Conservation (phyloP, 2,797 vertebrate species). For the Allobates femoralis region DNA sequence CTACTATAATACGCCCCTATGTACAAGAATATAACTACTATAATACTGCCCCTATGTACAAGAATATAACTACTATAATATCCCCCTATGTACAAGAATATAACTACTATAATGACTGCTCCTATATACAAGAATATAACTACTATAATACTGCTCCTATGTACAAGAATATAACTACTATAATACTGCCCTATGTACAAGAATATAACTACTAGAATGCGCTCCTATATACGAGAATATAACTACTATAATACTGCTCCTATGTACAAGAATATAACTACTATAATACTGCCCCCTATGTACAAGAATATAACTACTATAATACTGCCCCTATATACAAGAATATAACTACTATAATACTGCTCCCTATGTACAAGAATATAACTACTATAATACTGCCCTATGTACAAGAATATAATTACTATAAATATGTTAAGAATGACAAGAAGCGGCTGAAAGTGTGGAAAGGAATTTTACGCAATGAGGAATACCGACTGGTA, state of each 20-base stretch:
- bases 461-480: slow-evolving; percentile 24
- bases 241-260: slow-evolving; percentile 2
- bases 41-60: slow-evolving; percentile 5
- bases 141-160: slow-evolving; percentile 9
- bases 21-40: too few species aligned
- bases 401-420: slow-evolving; percentile 5
- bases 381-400: slow-evolving; percentile 12
- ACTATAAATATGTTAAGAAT: neutral
- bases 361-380: neutral
- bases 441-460: neutral
- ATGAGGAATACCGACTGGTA: slow-evolving; percentile 15
- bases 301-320: slow-evolving; percentile 8
- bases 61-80: slow-evolving; percentile 24
- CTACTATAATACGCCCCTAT: neutral
- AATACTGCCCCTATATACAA: slow-evolving; percentile 12
- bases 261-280: slow-evolving; percentile 11
- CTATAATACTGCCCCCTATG: neutral
- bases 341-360: slow-evolving; percentile 23
- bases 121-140: slow-evolving; percentile 15
- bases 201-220: slow-evolving; percentile 18
- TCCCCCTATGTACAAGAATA: neutral
- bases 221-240: neutral
- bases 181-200: slow-evolving; percentile 14
- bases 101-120: slow-evolving; percentile 21
- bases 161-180: slow-evolving; percentile 2